Base-by-base conservation (phyloP, 2,888 invertebrate genomes). In the Harpagoxenus sublaevis region DNA sequence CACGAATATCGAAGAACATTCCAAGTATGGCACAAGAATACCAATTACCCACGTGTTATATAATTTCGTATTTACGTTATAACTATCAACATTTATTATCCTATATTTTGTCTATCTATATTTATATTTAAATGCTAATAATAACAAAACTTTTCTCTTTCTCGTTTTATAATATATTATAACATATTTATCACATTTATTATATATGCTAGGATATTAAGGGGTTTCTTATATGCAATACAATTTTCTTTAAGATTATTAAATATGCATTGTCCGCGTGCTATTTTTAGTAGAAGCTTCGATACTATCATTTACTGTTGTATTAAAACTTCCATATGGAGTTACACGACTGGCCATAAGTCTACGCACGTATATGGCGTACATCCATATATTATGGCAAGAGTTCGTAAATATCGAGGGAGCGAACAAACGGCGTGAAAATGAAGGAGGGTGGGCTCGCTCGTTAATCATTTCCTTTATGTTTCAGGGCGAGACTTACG, bases 401-500 rank as follows among this genome's bases (percentile, higher is more conserved):
- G 84, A 86, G 87, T 86, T 73, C 66, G 87, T 84, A 74, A 86
- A 87, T 87, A 84, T 84, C 81, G 85, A 87, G 84, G 84, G 83
- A 77, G 81, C 75, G 83, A 87, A 89, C 88, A 88, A 88, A 88
- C 87, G 84, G 83, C 84, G 87, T 87, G 88, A 87, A 88, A 88
- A 86, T 88, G 87, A 83, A 83, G 66, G 85, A 83, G 85, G 85
- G 75, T 85, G 83, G 85, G 83, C 48, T 62, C 5, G 83, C 86
- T 85, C 88, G 83, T 89, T 89, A 88, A 89, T 89, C 88, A 89
- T 89, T 83, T 85, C 84, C 83, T 88, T 78, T 84, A 71, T 84
- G 84, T 75, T 78, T 84, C 77, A 84, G 87, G 77, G 84, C 77
- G 83, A 86, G 86, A 85, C 84, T 84, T 82, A 68, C 77, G 75